phyloP scores from a whole-genome alignment of 2,797 vertebrate genomes.

The Danionella dracula region DNA sequence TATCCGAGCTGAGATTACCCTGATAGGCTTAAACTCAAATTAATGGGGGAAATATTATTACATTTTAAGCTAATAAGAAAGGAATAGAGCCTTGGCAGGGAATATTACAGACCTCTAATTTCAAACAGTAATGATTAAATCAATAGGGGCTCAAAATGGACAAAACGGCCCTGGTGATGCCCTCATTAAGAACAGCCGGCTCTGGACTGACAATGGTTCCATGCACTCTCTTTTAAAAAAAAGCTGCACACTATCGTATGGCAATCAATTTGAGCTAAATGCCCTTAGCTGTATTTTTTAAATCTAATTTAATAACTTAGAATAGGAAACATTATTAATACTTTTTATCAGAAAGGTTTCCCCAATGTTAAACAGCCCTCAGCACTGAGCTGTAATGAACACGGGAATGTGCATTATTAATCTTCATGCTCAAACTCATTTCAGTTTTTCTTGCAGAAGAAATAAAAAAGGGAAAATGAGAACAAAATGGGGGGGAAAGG shows the following conservation, averaged over 20 bases:
- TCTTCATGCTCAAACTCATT: slow-evolving; percentile 90
- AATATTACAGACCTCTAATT: slow-evolving; percentile 60
- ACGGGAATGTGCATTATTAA: slow-evolving; percentile 96
- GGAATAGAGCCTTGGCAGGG: slow-evolving; percentile 47
- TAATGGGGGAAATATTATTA: slow-evolving; percentile 62
- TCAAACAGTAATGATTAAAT: slow-evolving; percentile 68
- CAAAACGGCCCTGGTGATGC: slow-evolving; percentile 61
- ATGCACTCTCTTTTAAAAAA: slow-evolving; percentile 66
- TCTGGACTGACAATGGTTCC: slow-evolving; percentile 57
- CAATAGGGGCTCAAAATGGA: slow-evolving; percentile 67
- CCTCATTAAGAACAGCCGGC: slow-evolving; percentile 64
- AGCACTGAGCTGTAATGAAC: slow-evolving; percentile 97
- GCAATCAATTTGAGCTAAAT: slow-evolving; percentile 96
- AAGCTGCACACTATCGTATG: slow-evolving; percentile 88
- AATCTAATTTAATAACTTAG: slow-evolving; percentile 99
- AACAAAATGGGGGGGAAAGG: slow-evolving; percentile 40
- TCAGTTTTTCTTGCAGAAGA: slow-evolving; percentile 73
- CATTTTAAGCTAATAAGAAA: slow-evolving; percentile 59
- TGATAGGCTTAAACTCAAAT: slow-evolving; percentile 64
- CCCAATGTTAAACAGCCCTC: slow-evolving; percentile 98
- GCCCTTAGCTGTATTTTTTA: slow-evolving; percentile 97
- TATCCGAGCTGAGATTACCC: slow-evolving; percentile 62
- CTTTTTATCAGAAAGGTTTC: slow-evolving; percentile 95
- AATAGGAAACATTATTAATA: slow-evolving; percentile 99
- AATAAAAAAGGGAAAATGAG: slow-evolving; percentile 26